Base-by-base conservation (phyloP, 1,140 invertebrate species). In the Galendromus occidentalis region DNA sequence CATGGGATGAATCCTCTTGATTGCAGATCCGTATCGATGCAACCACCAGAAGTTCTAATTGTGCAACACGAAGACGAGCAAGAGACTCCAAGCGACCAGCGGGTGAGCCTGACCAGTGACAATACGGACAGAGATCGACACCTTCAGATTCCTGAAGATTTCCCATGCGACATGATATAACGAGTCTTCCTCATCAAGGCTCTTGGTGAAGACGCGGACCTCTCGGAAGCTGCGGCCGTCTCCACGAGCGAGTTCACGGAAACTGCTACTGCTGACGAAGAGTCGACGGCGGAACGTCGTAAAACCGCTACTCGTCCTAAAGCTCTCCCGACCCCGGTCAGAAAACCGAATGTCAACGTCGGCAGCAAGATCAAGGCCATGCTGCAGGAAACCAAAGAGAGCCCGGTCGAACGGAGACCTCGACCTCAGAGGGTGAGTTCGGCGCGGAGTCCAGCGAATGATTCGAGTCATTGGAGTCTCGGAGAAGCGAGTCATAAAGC, bases 351-450 rank as follows among this genome's bases (percentile, higher is more conserved):
- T 25, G 51, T 59, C 51, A 14, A 59, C 22, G 51, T 59, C 12
- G 51, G 51, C 1, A 59, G 51, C 51, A 59, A 25, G 22, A 59
- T 59, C 22, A 59, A 59, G 33, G 51, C 51, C 14, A 59, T 59
- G 51, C 51, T 59, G 25, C 51, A 59, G 51, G 51, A 59, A 59
- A 59, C 14, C 2, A 59, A 25, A 33, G 51, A 59, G 14, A 59
- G 51, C 51, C 51, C 51, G 33, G 14, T 25, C 17, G 51, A 59
- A 22, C 51, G 51, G 2, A 59, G 33, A 59, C 14, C 51, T 14
- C 51, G 51, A 2, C 51, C 51, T 20, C 51, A 17, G 9, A 59
- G 51, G 22, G 51, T 59, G 0, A 25, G 51, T 22, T 17, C 9
- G 6, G 33, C 9, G 4, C 33, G 4, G 9, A 39, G 9, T 9